phyloP scores from a whole-genome alignment of 2,113 vertebrate genomes.

The Cercopithecus mona region DNA sequence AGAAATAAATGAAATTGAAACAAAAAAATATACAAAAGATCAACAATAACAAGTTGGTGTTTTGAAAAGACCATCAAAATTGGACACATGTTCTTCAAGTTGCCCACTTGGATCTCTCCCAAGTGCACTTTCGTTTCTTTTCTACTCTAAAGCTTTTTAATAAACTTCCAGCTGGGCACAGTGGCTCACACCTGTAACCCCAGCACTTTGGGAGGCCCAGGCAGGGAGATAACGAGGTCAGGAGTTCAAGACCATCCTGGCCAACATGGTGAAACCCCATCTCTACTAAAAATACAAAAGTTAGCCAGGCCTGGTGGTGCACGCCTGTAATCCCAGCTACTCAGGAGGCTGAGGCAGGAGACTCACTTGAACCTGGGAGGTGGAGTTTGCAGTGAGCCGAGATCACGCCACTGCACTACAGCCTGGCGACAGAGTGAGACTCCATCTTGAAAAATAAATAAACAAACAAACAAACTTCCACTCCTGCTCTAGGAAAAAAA shows the following conservation, averaged over 20 bases:
- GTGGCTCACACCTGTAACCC: neutral
- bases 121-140: too few species aligned
- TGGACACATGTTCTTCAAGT: too few species aligned
- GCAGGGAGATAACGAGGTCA: neutral
- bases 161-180: accelerated
- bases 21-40: too few species aligned
- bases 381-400: neutral
- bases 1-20: too few species aligned
- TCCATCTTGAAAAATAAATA: neutral
- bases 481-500: too few species aligned
- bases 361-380: neutral
- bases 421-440: neutral
- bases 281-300: neutral
- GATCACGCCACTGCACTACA: neutral
- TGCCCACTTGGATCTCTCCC: too few species aligned
- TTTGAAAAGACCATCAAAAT: too few species aligned
- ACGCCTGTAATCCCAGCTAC: neutral
- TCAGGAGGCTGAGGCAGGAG: neutral
- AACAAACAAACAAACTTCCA: too few species aligned
- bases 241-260: neutral
- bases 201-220: neutral
- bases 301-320: neutral
- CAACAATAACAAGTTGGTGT: too few species aligned
- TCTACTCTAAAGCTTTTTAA: too few species aligned
- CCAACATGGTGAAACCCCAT: neutral